phyloP scores from a whole-genome alignment of 2,888 invertebrate genomes.

The Eupithecia centaureata region DNA sequence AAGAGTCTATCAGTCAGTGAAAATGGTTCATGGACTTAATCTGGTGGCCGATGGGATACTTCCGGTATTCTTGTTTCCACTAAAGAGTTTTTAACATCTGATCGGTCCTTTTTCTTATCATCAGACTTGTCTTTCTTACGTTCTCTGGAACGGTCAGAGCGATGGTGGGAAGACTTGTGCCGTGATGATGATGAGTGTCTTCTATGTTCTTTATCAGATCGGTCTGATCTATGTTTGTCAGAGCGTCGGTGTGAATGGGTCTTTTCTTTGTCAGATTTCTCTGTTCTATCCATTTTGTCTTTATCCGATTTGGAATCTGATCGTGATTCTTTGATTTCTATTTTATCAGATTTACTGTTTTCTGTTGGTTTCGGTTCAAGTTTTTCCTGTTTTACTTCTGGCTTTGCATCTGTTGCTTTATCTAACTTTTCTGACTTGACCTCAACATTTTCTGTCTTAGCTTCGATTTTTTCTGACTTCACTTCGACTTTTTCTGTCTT shows the following conservation, averaged over 20 bases:
- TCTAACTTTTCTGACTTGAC: constrained; percentile 8
- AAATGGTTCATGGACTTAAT: constrained; percentile 53
- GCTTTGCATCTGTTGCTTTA: constrained; percentile 13
- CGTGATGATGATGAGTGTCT: constrained; percentile 69
- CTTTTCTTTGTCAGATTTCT: constrained; percentile 43
- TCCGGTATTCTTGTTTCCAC: constrained; percentile 49
- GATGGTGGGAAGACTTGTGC: constrained; percentile 62
- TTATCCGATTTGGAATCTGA: constrained; percentile 40
- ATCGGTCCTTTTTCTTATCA: constrained; percentile 52
- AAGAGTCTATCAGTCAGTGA: constrained; percentile 17
- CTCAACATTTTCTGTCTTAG: constrained; percentile 26
- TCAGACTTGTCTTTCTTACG: constrained; percentile 63
- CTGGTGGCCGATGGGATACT: constrained; percentile 68
- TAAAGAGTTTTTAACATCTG: constrained; percentile 50
- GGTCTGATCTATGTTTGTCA: constrained; percentile 50
- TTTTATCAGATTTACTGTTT: constrained; percentile 32
- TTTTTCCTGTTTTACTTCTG: constrained; percentile 29
- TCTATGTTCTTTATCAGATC: constrained; percentile 59
- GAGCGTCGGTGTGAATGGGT: constrained; percentile 59
- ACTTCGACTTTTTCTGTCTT: constrained; percentile 46
- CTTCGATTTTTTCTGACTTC: constrained; percentile 36
- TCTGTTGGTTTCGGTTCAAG: constrained; percentile 35
- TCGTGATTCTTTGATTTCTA: constrained; percentile 45
- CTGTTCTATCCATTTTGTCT: constrained; percentile 15
- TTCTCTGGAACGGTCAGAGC: constrained; percentile 59